Percentiles rank a stretch among this genome's conserved stretches.
Evolutionary conservation across 2,888 invertebrate species (phyloP).

Genomic region (Euplagia quadripunctaria): DNA sequence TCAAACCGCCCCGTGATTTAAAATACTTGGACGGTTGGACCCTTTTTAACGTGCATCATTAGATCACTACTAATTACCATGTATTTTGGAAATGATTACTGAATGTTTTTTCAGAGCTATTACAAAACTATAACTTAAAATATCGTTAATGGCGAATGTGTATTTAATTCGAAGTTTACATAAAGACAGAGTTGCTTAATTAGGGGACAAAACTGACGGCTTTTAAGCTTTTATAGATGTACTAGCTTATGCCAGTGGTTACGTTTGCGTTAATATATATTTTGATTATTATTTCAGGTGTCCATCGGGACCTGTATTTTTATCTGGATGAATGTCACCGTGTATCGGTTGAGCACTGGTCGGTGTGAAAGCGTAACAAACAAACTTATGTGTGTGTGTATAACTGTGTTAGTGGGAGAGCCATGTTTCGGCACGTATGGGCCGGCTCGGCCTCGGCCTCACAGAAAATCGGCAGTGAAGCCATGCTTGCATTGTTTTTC

Average conservation of each 20-base stretch:
- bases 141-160: not conserved
- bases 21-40: conserved; percentile 30
- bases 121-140: conserved; percentile 4
- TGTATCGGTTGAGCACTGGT: not conserved
- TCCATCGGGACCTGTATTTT: not conserved
- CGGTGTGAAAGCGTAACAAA: not conserved
- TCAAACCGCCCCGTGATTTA: conserved; percentile 33
- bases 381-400: no score
- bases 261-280: not conserved
- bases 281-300: not conserved
- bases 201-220: not conserved
- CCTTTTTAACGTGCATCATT: conserved; percentile 9
- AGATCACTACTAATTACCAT: conserved; percentile 13
- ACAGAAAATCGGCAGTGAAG: no score
- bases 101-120: not conserved
- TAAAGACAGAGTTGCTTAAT: not conserved
- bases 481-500: no score
- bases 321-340: not conserved
- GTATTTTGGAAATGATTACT: not conserved
- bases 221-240: not conserved
- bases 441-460: no score
- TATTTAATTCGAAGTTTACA: not conserved
- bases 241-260: not conserved
- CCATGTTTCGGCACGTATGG: no score
- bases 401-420: no score